Conservation (phyloP, 2,888 invertebrate species). For the Pollenia griseotomentosa region DNA sequence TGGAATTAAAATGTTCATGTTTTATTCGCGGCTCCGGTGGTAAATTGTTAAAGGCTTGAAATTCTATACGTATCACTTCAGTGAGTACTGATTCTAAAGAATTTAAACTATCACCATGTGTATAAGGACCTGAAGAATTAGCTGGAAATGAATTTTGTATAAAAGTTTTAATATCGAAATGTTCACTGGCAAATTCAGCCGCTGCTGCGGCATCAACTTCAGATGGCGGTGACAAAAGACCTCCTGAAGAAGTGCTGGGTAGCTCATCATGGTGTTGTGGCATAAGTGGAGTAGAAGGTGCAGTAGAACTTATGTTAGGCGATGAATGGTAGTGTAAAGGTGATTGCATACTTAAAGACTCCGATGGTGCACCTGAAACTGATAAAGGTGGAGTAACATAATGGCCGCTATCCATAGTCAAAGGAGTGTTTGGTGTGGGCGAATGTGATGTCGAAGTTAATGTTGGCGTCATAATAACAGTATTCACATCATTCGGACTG, state of each 20-base stretch:
- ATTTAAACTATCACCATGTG: constrained; percentile 78
- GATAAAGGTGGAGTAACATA: constrained; percentile 57
- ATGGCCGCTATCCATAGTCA: constrained; percentile 28
- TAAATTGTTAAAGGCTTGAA: constrained; percentile 86
- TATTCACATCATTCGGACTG: constrained; percentile 65
- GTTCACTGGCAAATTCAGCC: constrained; percentile 71
- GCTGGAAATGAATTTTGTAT: constrained; percentile 76
- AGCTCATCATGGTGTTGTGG: constrained; percentile 71
- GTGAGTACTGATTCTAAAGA: constrained; percentile 93
- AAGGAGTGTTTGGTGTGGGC: not conserved
- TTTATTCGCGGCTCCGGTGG: constrained; percentile 78
- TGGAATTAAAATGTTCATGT: constrained; percentile 77
- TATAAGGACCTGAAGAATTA: constrained; percentile 74
- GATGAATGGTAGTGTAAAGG: constrained; percentile 48
- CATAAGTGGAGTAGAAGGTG: constrained; percentile 24
- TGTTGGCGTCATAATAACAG: constrained; percentile 7
- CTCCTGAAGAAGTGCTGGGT: constrained; percentile 77
- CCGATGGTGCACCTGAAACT: not conserved
- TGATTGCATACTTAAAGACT: constrained; percentile 53
- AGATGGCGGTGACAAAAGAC: constrained; percentile 62
- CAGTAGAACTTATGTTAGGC: constrained; percentile 31
- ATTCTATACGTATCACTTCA: constrained; percentile 94
- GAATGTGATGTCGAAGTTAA: constrained; percentile 43
- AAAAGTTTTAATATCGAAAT: constrained; percentile 78
- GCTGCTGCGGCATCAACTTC: constrained; percentile 62